Evolutionary conservation across 1,140 invertebrate species (phyloP).

Genomic region (Caenorhabditis remanei): DNA sequence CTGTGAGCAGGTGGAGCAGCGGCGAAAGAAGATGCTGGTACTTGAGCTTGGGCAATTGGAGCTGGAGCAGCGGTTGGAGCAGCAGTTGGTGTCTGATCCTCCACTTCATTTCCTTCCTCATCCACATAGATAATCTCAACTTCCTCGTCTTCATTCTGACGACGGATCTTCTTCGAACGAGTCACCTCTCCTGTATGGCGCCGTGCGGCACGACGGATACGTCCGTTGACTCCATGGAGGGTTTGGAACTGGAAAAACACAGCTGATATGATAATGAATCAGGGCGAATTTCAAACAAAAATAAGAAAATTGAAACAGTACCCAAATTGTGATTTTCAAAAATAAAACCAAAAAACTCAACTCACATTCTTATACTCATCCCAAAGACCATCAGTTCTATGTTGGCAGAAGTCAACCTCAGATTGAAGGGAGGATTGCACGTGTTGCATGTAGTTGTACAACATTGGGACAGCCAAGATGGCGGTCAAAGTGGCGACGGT

Average conservation of each 20-base stretch:
- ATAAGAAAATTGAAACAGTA: too few relatives aligned
- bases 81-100: conserved; percentile 36
- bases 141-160: conserved; percentile 28
- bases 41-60: conserved; percentile 25
- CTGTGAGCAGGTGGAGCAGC: not conserved
- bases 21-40: not conserved
- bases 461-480: conserved; percentile 65
- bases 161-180: conserved; percentile 1
- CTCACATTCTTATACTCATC: conserved; percentile 64
- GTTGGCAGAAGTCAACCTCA: conserved; percentile 66
- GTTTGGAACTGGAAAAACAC: conserved; percentile 57
- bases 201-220: conserved; percentile 26
- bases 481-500: conserved; percentile 67
- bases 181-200: conserved; percentile 15
- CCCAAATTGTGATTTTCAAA: too few relatives aligned
- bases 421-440: conserved; percentile 65
- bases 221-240: conserved; percentile 39
- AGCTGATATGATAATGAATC: too few relatives aligned
- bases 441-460: conserved; percentile 69
- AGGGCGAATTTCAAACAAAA: too few relatives aligned
- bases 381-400: conserved; percentile 63
- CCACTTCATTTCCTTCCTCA: conserved; percentile 41
- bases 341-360: too few relatives aligned
- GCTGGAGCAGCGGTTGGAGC: too few relatives aligned
- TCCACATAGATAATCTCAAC: conserved; percentile 54